phyloP scores from a whole-genome alignment of 1,140 invertebrate genomes.

The Heliconius eleuchia region DNA sequence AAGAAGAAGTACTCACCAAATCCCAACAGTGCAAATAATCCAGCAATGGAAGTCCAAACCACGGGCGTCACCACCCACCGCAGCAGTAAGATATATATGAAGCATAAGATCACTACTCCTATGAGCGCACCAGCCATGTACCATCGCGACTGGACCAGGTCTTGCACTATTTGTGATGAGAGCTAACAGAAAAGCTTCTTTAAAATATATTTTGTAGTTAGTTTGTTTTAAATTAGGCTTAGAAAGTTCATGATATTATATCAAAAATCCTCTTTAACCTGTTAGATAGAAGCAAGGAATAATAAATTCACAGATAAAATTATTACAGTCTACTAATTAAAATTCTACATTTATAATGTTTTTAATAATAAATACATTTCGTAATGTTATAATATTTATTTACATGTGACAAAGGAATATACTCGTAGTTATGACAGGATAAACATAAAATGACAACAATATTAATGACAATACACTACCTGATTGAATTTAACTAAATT shows the following conservation, averaged over 20 bases:
- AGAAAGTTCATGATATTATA: background rate
- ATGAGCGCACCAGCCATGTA: conserved; percentile 86
- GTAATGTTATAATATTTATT: background rate
- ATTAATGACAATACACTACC: conserved; percentile 27
- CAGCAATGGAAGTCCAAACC: conserved; percentile 92
- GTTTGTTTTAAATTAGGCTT: background rate
- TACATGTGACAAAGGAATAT: background rate
- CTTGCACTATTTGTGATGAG: conserved; percentile 86
- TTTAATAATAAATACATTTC: background rate
- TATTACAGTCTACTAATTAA: background rate
- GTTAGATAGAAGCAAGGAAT: background rate
- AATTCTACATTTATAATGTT: background rate
- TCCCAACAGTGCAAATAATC: conserved; percentile 85
- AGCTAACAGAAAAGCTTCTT: conserved; percentile 44
- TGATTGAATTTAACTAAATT: conserved; percentile 54
- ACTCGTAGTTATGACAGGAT: background rate
- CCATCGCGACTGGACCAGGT: conserved; percentile 87
- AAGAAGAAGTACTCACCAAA: conserved; percentile 82
- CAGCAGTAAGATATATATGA: conserved; percentile 94
- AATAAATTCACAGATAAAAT: background rate
- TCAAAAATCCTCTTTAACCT: background rate
- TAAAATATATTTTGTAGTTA: background rate
- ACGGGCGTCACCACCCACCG: conserved; percentile 93
- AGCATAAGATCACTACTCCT: conserved; percentile 86
- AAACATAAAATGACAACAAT: conserved; percentile 2